These are phyloP conservation scores for Bos indicus DNA, from an alignment of 2,113 vertebrate genomes.

Conservation along the genomic window DNA sequence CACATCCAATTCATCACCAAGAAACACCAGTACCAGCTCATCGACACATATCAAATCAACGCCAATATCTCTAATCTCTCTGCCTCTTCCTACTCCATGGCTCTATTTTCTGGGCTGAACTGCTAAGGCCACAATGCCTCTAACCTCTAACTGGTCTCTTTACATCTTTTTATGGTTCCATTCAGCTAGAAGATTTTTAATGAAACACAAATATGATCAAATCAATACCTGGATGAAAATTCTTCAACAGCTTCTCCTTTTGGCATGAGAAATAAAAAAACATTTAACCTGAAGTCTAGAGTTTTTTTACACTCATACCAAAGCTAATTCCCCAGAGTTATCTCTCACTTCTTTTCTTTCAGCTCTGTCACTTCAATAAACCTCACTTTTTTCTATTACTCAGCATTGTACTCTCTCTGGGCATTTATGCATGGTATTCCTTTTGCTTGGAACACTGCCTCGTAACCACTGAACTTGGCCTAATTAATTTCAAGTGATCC, in stretches of 20 bases:
- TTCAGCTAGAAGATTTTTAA: background rate
- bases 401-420: background rate
- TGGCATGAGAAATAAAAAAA: background rate
- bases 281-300: no score
- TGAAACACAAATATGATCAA: background rate
- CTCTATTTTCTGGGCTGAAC: rapidly evolving
- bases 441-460: background rate
- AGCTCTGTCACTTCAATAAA: background rate
- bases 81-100: rapidly evolving
- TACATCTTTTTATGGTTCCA: background rate
- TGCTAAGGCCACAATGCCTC: no score
- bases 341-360: background rate
- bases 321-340: background rate
- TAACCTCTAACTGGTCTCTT: background rate
- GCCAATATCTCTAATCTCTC: rapidly evolving
- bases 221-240: background rate
- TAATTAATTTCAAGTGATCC: background rate
- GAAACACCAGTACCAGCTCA: background rate
- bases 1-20: background rate
- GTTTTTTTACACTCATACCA: no score
- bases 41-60: background rate
- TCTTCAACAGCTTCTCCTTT: background rate
- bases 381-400: background rate
- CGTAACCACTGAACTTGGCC: background rate
- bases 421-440: background rate